Conservation (phyloP, 2,888 invertebrate species). For the Tinea pellionella region DNA sequence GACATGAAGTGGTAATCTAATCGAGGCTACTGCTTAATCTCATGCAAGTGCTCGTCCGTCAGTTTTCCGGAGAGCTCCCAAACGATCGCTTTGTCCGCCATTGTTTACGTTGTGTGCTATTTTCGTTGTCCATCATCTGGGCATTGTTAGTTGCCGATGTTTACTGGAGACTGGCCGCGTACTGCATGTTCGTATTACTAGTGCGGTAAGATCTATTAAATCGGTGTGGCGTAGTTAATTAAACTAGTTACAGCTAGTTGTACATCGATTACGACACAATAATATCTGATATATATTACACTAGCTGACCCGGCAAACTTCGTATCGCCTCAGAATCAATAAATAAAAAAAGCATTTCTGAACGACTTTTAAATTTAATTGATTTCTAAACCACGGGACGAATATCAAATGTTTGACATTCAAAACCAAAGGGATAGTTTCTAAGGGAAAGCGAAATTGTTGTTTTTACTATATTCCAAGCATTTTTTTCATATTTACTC, state of each 20-base stretch:
- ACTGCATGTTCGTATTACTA: background rate
- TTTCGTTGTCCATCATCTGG: constrained; percentile 66
- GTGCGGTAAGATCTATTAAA: background rate
- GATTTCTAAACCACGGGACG: too few relatives aligned
- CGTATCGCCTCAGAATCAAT: too few relatives aligned
- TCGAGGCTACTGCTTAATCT: background rate
- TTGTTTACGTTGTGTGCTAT: constrained; percentile 64
- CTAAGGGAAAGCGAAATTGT: too few relatives aligned
- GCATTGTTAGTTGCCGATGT: constrained; percentile 47
- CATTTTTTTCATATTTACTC: too few relatives aligned
- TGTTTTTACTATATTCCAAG: too few relatives aligned
- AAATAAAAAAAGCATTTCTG: too few relatives aligned
- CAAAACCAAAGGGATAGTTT: too few relatives aligned
- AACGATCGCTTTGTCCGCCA: constrained; percentile 47
- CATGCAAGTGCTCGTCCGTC: background rate
- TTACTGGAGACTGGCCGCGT: constrained; percentile 12
- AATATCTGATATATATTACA: too few relatives aligned
- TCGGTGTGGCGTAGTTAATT: background rate
- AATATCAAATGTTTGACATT: too few relatives aligned
- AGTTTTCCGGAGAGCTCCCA: background rate
- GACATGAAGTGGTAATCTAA: background rate
- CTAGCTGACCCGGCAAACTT: too few relatives aligned
- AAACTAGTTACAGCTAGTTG: background rate
- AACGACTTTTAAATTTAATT: too few relatives aligned
- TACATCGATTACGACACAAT: background rate